A percentile compares a stretch with the other conserved stretches of the same genome.
These are phyloP conservation scores for Electrophaes corylata DNA, from an alignment of 2,888 invertebrate genomes.

Conservation along the genomic window DNA sequence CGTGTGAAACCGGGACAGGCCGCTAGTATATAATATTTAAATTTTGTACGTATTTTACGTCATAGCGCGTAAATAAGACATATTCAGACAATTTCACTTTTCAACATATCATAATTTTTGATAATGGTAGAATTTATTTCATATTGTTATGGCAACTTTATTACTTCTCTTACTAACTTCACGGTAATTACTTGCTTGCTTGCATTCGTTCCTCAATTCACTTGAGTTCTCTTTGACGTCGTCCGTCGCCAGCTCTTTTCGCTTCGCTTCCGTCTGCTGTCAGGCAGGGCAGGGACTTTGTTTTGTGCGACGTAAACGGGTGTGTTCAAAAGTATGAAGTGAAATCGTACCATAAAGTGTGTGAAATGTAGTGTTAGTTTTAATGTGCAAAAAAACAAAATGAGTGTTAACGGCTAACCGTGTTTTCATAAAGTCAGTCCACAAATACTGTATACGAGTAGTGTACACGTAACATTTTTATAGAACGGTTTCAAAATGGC, in stretches of 20 bases:
- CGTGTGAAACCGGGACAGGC: too few species aligned
- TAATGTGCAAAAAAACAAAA: slow-evolving; percentile 78
- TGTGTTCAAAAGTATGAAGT: slow-evolving; percentile 84
- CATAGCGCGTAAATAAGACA: too few species aligned
- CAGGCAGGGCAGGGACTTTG: slow-evolving; percentile 63
- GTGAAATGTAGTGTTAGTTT: slow-evolving; percentile 83
- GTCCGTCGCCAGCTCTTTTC: slow-evolving; percentile 29
- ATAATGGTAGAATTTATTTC: slow-evolving; percentile 39
- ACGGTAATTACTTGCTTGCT: slow-evolving; percentile 15
- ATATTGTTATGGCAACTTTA: slow-evolving; percentile 50
- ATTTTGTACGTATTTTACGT: too few species aligned
- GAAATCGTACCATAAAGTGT: slow-evolving; percentile 81
- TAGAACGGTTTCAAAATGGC: slow-evolving; percentile 88
- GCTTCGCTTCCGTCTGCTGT: slow-evolving; percentile 40
- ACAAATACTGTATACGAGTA: slow-evolving; percentile 65
- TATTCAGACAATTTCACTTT: too few species aligned
- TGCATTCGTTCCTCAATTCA: slow-evolving; percentile 62
- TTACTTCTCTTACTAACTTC: slow-evolving; percentile 36
- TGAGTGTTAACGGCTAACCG: slow-evolving; percentile 81
- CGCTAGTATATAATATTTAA: too few species aligned
- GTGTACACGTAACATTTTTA: slow-evolving; percentile 79
- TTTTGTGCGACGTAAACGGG: slow-evolving; percentile 78
- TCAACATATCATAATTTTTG: not conserved
- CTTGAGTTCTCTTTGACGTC: slow-evolving; percentile 60
- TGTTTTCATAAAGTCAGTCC: slow-evolving; percentile 53